A percentile compares a stretch with the other conserved stretches of the same genome.
These are phyloP conservation scores for Urocolius indicus DNA, from an alignment of 2,113 vertebrate species.

Conservation along the genomic window DNA sequence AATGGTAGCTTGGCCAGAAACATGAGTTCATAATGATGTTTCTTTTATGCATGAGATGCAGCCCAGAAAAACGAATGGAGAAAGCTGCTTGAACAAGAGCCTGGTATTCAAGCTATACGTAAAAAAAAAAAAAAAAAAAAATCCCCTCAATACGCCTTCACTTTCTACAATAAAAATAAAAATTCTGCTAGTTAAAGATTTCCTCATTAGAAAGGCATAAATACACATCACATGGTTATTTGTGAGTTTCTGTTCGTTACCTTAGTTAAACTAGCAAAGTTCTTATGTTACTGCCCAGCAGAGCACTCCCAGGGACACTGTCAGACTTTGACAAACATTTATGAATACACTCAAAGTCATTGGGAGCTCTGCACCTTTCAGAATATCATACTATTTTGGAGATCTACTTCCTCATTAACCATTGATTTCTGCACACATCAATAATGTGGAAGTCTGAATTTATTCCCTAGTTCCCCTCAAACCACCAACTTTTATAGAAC, in stretches of 20 bases:
- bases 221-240: not conserved
- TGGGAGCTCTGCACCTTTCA: not conserved
- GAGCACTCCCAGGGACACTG: not conserved
- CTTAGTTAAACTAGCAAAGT: not conserved
- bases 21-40: not conserved
- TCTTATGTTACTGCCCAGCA: not conserved
- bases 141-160: not conserved
- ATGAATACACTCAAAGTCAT: not conserved
- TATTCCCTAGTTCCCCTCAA: not conserved
- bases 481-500: not conserved
- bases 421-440: not conserved
- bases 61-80: not conserved
- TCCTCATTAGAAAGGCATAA: not conserved
- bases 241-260: not conserved
- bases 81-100: not conserved
- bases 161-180: not conserved
- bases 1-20: not conserved
- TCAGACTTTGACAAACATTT: not conserved
- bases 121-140: no score
- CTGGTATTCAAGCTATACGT: not conserved
- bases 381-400: not conserved
- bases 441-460: not conserved
- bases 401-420: not conserved
- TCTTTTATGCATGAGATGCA: not conserved
- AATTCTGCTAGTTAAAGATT: not conserved